These are phyloP conservation scores for Minunthozetes semirufus DNA, from an alignment of 2,888 invertebrate genomes.

Conservation along the genomic window DNA sequence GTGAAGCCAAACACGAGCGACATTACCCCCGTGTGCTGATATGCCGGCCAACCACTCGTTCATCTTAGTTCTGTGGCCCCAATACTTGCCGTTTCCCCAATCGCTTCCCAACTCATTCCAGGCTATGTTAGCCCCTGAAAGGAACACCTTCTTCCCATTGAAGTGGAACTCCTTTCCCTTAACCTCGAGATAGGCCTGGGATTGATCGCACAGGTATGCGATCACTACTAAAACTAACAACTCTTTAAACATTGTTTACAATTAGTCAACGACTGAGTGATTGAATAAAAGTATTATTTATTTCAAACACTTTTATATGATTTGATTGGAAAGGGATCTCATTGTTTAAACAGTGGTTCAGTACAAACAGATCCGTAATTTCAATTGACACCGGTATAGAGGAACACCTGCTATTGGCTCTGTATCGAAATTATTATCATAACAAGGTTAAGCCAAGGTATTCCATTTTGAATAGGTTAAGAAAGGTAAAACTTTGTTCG, in stretches of 20 bases:
- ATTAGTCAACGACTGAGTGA: too few species aligned
- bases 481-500: too few species aligned
- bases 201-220: background rate
- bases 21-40: background rate
- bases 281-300: too few species aligned
- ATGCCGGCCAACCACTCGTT: slow-evolving; percentile 20
- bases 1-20: slow-evolving; percentile 17
- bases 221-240: background rate
- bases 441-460: too few species aligned
- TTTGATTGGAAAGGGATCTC: too few species aligned
- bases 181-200: background rate
- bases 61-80: background rate
- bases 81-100: slow-evolving; percentile 19
- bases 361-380: too few species aligned
- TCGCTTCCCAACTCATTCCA: slow-evolving; percentile 10
- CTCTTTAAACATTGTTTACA: background rate
- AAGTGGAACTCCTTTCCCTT: background rate
- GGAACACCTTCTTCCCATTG: background rate
- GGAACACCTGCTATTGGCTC: too few species aligned
- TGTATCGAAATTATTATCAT: too few species aligned
- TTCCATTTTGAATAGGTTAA: too few species aligned
- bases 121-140: slow-evolving; percentile 7
- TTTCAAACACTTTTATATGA: too few species aligned
- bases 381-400: too few species aligned
- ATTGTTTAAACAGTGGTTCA: too few species aligned